Percentiles rank a stretch among this genome's conserved stretches.
Evolutionary conservation across 2,797 vertebrate genomes (phyloP).

Genomic region (Notoglanidium macrostoma): DNA sequence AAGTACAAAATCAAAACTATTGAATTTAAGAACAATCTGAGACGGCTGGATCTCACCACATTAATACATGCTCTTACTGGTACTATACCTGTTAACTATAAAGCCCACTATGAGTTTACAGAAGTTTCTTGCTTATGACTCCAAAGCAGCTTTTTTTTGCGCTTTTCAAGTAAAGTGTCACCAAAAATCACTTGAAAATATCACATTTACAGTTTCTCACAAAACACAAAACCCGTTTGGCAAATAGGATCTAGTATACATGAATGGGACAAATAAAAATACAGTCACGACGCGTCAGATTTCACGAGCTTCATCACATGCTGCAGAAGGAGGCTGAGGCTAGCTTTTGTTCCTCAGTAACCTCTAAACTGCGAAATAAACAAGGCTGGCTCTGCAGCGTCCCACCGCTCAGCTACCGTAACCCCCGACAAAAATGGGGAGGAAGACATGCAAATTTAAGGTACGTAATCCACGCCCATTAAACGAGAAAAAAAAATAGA

Average conservation of each 20-base stretch:
- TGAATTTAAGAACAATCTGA: background rate
- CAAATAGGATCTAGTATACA: conserved; percentile 73
- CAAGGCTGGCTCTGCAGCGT: conserved; percentile 61
- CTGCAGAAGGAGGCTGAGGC: conserved; percentile 79
- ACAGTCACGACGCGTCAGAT: conserved; percentile 78
- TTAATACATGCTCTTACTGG: conserved; percentile 8
- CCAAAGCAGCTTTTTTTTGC: conserved; percentile 64
- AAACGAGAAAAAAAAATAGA: conserved; percentile 67
- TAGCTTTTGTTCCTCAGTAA: conserved; percentile 69
- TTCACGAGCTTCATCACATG: conserved; percentile 82
- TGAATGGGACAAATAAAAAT: conserved; percentile 73
- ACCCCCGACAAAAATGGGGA: conserved; percentile 93
- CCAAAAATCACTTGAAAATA: conserved; percentile 54
- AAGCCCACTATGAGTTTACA: background rate
- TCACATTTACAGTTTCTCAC: conserved; percentile 76
- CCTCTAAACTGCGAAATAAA: conserved; percentile 75
- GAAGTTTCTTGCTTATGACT: background rate
- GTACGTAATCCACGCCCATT: conserved; percentile 80
- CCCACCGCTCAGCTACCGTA: conserved; percentile 69
- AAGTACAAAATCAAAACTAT: background rate
- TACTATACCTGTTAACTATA: conserved; percentile 16
- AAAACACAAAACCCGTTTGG: conserved; percentile 63
- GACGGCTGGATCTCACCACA: background rate
- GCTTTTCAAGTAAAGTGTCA: conserved; percentile 49
- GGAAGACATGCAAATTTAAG: conserved; percentile 84